phyloP scores from a whole-genome alignment of 1,140 invertebrate species.

The Zophobas atratus region DNA sequence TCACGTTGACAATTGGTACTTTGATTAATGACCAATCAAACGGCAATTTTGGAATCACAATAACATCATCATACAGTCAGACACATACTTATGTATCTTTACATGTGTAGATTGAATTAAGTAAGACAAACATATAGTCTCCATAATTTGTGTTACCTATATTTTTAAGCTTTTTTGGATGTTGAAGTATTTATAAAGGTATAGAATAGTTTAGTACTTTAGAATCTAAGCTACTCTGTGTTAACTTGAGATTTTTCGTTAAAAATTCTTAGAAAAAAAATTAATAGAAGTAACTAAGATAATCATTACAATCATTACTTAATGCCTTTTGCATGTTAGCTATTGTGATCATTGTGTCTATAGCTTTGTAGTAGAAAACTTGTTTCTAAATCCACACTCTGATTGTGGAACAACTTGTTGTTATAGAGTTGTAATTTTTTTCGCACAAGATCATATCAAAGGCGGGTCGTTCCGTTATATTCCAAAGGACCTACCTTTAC shows the following conservation, averaged over 20 bases:
- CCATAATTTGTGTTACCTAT: constrained; percentile 43
- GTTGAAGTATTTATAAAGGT: constrained; percentile 47
- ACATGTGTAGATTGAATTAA: constrained; percentile 6
- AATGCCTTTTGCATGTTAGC: constrained; percentile 58
- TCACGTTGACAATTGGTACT: too few species aligned
- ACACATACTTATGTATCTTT: background rate
- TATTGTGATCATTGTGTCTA: constrained; percentile 44
- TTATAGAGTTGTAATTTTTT: constrained; percentile 14
- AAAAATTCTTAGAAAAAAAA: constrained; percentile 17
- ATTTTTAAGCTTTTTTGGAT: constrained; percentile 53
- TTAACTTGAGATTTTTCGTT: constrained; percentile 21
- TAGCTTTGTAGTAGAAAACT: constrained; percentile 24
- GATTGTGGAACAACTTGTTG: background rate
- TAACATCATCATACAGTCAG: background rate
- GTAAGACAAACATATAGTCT: constrained; percentile 23
- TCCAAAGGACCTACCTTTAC: constrained; percentile 17
- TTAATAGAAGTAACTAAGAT: constrained; percentile 57
- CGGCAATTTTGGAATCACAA: too few species aligned
- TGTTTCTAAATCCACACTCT: constrained; percentile 1
- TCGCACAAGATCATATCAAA: constrained; percentile 39
- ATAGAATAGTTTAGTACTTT: constrained; percentile 38
- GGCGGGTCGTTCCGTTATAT: constrained; percentile 23
- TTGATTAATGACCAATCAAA: background rate
- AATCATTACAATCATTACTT: constrained; percentile 62
- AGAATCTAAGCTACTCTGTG: constrained; percentile 20